phyloP scores from a whole-genome alignment of 92 coral and sea anemone genomes.

The Diadumene lineata region DNA sequence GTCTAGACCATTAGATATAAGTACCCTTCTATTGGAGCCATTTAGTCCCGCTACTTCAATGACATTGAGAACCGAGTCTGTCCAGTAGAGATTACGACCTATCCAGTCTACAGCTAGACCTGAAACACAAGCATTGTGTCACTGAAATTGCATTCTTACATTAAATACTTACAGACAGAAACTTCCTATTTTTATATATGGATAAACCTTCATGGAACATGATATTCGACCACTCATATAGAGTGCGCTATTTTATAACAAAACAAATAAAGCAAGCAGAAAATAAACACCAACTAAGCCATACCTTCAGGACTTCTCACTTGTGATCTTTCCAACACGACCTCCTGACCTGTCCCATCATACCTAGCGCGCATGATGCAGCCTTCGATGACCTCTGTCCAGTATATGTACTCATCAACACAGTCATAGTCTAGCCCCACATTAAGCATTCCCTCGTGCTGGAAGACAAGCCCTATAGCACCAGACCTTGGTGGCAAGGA shows the following conservation, averaged over 20 bases:
- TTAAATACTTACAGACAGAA: too few relatives aligned
- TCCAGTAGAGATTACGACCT: slow-evolving; percentile 98
- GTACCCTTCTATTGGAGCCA: slow-evolving; percentile 71
- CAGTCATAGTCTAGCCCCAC: slow-evolving; percentile 94
- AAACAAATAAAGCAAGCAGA: background rate
- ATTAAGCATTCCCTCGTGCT: slow-evolving; percentile 70
- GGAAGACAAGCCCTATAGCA: slow-evolving; percentile 80
- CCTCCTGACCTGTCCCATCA: slow-evolving; percentile 79
- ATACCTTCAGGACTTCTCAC: slow-evolving; percentile 94
- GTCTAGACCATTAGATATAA: slow-evolving; percentile 75
- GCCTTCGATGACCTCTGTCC: slow-evolving; percentile 89
- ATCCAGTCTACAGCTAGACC: slow-evolving; percentile 97
- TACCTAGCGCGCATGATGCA: slow-evolving; percentile 78
- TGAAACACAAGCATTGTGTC: slow-evolving; percentile 8
- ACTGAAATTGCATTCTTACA: too few relatives aligned
- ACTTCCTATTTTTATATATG: too few relatives aligned
- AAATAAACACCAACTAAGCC: background rate
- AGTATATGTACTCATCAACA: slow-evolving; percentile 75
- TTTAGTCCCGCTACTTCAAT: slow-evolving; percentile 85
- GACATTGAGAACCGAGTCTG: slow-evolving; percentile 87
- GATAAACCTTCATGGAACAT: too few relatives aligned
- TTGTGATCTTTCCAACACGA: slow-evolving; percentile 54
- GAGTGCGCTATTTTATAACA: background rate
- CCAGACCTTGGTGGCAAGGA: slow-evolving; percentile 94
- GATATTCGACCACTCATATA: too few relatives aligned